A percentile compares a stretch with the other conserved stretches of the same genome.
These are phyloP conservation scores for Mesitornis unicolor DNA, from an alignment of 2,113 vertebrate species.

Conservation along the genomic window DNA sequence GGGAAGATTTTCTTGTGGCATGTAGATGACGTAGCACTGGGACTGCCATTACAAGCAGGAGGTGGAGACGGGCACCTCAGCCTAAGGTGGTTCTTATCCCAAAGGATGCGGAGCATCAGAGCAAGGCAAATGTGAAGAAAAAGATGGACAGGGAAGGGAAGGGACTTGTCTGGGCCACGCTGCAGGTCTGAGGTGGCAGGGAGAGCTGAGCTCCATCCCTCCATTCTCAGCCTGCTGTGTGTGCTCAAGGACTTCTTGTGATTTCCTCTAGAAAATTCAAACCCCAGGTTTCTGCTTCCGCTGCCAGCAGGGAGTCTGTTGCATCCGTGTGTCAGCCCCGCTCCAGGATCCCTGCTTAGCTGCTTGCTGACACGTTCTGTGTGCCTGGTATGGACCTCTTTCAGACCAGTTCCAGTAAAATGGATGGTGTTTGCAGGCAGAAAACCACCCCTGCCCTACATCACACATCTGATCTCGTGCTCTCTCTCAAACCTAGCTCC, in stretches of 20 bases:
- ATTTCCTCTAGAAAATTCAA: not conserved
- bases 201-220: not conserved
- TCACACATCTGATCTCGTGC: not conserved
- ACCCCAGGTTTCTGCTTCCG: not conserved
- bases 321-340: not conserved
- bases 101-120: accelerated
- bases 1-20: not conserved
- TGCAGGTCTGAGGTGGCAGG: not conserved
- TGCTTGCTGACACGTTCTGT: not conserved
- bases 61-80: not conserved
- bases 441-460: not conserved
- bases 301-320: not conserved
- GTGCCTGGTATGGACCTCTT: not conserved
- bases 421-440: not conserved
- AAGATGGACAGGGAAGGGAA: not conserved
- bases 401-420: not conserved
- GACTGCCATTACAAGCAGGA: not conserved
- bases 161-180: not conserved
- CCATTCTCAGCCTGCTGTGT: not conserved
- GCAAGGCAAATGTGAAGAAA: not conserved
- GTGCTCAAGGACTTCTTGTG: accelerated
- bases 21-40: not conserved
- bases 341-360: not conserved
- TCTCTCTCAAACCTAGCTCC: not conserved
- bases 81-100: not conserved